Conservation (phyloP, 2,113 vertebrate species). For the Ptyas mucosa region DNA sequence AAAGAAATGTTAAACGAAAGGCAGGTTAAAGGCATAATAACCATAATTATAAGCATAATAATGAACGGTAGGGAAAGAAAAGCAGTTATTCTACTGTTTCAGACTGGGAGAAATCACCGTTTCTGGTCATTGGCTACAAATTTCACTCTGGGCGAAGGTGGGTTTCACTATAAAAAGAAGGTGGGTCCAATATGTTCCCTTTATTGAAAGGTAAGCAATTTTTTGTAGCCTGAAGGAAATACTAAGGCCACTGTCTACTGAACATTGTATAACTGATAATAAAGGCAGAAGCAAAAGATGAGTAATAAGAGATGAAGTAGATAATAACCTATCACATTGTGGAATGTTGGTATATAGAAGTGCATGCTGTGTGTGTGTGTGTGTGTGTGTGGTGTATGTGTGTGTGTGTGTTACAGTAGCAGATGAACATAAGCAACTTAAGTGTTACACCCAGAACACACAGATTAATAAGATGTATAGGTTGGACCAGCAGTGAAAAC, state of each 20-base stretch:
- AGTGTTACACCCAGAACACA: background rate
- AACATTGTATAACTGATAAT: background rate
- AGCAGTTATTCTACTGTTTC: background rate
- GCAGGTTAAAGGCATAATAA: background rate
- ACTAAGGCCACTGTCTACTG: background rate
- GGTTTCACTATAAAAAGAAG: too few species aligned
- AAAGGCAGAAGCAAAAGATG: background rate
- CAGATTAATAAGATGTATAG: background rate
- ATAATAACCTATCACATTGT: background rate
- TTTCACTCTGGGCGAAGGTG: background rate
- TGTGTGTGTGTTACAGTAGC: background rate
- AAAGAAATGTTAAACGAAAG: background rate
- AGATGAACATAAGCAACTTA: background rate
- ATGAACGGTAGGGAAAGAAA: background rate
- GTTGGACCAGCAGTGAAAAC: background rate
- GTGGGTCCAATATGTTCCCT: too few species aligned
- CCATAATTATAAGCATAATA: background rate
- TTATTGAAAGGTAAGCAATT: background rate
- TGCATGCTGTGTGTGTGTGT: background rate
- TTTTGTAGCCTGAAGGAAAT: background rate
- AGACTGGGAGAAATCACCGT: background rate
- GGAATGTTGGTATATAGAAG: background rate
- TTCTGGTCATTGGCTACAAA: background rate
- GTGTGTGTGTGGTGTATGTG: too few species aligned
- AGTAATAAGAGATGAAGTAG: background rate